These are phyloP conservation scores for Ericerus pela DNA, from an alignment of 1,140 invertebrate genomes.

Conservation along the genomic window DNA sequence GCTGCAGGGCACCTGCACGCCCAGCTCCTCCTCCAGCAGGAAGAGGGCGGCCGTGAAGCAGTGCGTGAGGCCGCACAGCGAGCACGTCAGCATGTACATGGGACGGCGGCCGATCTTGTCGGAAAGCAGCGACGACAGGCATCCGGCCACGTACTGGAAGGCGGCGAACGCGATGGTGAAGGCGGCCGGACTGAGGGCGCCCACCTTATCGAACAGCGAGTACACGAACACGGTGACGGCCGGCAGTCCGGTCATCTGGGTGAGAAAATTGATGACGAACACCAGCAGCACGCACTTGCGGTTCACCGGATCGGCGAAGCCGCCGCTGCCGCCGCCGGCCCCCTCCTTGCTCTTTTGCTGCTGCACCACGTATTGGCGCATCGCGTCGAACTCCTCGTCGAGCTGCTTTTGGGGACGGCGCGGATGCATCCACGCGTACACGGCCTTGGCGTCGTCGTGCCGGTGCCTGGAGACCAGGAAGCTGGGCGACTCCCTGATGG, in stretches of 20 bases:
- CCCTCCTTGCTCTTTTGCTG: slow-evolving; percentile 10
- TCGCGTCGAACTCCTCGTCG: slow-evolving; percentile 36
- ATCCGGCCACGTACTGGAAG: slow-evolving; percentile 47
- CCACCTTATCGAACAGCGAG: slow-evolving; percentile 17
- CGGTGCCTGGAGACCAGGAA: slow-evolving; percentile 45
- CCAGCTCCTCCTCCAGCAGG: neutral
- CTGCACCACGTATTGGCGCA: slow-evolving; percentile 15
- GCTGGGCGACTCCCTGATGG: slow-evolving; percentile 70
- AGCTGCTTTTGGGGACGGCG: slow-evolving; percentile 52
- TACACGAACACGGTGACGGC: slow-evolving; percentile 19
- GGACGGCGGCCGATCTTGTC: slow-evolving; percentile 54
- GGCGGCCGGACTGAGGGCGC: slow-evolving; percentile 35
- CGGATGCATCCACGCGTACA: slow-evolving; percentile 57
- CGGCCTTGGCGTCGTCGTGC: slow-evolving; percentile 42
- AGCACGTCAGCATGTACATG: slow-evolving; percentile 44
- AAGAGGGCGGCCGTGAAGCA: slow-evolving; percentile 22
- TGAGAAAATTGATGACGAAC: slow-evolving; percentile 19
- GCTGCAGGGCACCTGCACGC: neutral
- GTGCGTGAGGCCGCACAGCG: slow-evolving; percentile 35
- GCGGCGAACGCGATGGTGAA: slow-evolving; percentile 47
- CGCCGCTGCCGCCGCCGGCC: neutral
- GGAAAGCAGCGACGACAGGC: slow-evolving; percentile 45
- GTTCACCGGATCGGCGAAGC: slow-evolving; percentile 17
- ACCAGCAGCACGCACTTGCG: slow-evolving; percentile 20
- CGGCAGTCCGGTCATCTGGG: slow-evolving; percentile 19